Evolutionary conservation across 2,113 vertebrate genomes (phyloP).

Genomic region (Lycocorax pyrrhopterus): DNA sequence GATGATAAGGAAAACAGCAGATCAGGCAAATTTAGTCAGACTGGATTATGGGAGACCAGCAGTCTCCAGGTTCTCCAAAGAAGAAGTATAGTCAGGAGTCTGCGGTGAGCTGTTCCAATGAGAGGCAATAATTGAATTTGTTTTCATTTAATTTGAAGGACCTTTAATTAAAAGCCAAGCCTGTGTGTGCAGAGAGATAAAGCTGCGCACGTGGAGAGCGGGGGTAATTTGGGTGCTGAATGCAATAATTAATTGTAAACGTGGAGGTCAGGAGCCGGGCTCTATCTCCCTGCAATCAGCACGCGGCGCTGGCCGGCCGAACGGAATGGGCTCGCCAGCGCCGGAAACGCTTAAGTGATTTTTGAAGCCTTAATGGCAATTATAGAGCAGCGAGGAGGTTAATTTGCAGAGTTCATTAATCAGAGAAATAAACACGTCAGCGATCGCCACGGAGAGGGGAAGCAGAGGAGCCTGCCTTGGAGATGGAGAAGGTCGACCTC

Average conservation of each 20-base stretch:
- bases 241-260: slow-evolving; percentile 77
- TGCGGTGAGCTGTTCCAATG: slow-evolving; percentile 68
- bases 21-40: slow-evolving; percentile 61
- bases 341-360: slow-evolving; percentile 71
- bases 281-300: slow-evolving; percentile 73
- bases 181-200: slow-evolving; percentile 78
- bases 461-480: background rate
- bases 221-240: slow-evolving; percentile 75
- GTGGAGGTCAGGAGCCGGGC: slow-evolving; percentile 68
- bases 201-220: slow-evolving; percentile 62
- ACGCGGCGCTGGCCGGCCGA: background rate
- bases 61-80: slow-evolving; percentile 43
- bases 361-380: slow-evolving; percentile 71
- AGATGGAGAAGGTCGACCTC: background rate
- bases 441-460: slow-evolving; percentile 30
- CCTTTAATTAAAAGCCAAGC: slow-evolving; percentile 82
- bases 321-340: slow-evolving; percentile 30
- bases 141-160: slow-evolving; percentile 82
- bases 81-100: slow-evolving; percentile 63
- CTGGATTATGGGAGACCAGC: slow-evolving; percentile 60
- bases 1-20: slow-evolving; percentile 75
- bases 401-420: slow-evolving; percentile 75
- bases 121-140: slow-evolving; percentile 83
- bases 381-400: slow-evolving; percentile 71
- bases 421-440: slow-evolving; percentile 68